A percentile compares a stretch with the other conserved stretches of the same genome.
Conservation (phyloP, 1,140 invertebrate genomes). For the Schmidtea mediterranea region DNA sequence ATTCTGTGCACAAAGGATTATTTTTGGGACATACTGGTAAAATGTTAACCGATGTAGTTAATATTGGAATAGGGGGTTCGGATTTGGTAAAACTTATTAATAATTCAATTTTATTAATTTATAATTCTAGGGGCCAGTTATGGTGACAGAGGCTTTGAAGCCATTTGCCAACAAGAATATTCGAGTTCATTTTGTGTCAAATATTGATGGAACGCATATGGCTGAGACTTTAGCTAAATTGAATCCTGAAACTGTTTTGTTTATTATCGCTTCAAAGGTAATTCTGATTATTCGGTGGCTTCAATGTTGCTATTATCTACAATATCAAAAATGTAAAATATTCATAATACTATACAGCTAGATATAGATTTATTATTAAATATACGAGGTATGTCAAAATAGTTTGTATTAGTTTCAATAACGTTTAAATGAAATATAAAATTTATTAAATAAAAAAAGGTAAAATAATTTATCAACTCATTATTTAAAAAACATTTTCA, state of each 20-base stretch:
- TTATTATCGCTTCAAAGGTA: constrained; percentile 80
- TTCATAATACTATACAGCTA: no score
- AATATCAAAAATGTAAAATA: no score
- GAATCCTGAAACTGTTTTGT: constrained; percentile 68
- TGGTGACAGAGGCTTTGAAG: constrained; percentile 92
- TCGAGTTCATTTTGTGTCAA: constrained; percentile 84
- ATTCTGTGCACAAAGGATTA: constrained; percentile 36
- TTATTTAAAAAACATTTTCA: no score
- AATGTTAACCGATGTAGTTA: constrained; percentile 81
- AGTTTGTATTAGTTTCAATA: no score
- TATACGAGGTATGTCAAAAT: no score
- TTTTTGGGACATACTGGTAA: constrained; percentile 77
- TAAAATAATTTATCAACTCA: no score
- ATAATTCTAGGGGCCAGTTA: constrained; percentile 44
- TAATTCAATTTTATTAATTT: no score
- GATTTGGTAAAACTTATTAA: constrained; percentile 36
- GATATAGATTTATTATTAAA: no score
- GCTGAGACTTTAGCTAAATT: constrained; percentile 68
- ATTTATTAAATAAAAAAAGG: no score
- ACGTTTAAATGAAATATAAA: no score
- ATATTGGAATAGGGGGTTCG: constrained; percentile 96
- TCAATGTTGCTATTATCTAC: no score
- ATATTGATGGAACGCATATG: constrained; percentile 93
- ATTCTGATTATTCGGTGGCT: no score
- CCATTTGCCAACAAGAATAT: constrained; percentile 45